These are phyloP conservation scores for Hyles vespertilio DNA, from an alignment of 1,140 invertebrate species.

Conservation along the genomic window DNA sequence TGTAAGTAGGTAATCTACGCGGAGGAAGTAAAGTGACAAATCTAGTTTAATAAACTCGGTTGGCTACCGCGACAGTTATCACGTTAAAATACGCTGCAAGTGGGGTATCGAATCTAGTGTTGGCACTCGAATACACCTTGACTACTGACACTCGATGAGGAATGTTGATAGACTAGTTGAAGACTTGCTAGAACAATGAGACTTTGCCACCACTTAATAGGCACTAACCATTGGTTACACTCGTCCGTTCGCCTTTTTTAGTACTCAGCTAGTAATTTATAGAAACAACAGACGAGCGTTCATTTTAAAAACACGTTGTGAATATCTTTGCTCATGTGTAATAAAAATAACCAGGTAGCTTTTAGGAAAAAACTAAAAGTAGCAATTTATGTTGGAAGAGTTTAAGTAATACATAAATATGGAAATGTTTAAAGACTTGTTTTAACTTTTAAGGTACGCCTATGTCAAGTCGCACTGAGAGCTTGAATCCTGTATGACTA, in stretches of 20 bases:
- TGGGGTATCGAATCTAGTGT: no score
- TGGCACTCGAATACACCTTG: conserved; percentile 4
- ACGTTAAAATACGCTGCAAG: neutral
- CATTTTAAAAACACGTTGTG: neutral
- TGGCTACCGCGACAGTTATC: neutral
- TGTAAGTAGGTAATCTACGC: no score
- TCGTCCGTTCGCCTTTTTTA: conserved; percentile 8
- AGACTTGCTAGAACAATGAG: conserved; percentile 31
- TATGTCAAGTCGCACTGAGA: no score
- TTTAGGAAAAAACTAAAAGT: no score
- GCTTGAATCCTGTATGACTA: no score
- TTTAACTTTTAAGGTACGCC: no score
- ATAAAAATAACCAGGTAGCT: no score
- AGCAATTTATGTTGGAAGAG: no score
- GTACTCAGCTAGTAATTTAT: conserved; percentile 8
- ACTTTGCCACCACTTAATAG: conserved; percentile 11
- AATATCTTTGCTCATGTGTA: no score
- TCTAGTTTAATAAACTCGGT: conserved; percentile 2
- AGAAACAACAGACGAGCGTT: conserved; percentile 1
- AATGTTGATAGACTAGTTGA: conserved; percentile 38
- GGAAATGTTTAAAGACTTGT: no score
- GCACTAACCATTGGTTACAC: neutral
- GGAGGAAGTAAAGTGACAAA: no score
- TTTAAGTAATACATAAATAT: no score
- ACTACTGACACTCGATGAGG: conserved; percentile 20